Conservation (phyloP, 2,888 invertebrate species). For the Eupithecia dodoneata region DNA sequence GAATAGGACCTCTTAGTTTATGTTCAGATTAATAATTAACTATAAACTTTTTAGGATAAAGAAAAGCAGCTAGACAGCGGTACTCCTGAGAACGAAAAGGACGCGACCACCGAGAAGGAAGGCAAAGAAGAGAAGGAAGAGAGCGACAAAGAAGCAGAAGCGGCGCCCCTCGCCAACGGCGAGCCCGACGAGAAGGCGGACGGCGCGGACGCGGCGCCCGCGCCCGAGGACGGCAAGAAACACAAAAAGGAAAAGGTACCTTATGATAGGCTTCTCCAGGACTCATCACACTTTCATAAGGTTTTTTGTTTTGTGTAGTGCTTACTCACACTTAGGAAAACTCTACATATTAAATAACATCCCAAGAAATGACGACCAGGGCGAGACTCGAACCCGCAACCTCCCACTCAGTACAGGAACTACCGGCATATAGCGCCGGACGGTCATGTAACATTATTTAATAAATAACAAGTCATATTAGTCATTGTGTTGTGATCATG, state of each 20-base stretch:
- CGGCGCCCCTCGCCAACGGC: slow-evolving; percentile 70
- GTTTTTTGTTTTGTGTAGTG: not conserved
- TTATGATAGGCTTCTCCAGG: not conserved
- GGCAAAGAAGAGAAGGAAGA: slow-evolving; percentile 71
- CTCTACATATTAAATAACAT: not conserved
- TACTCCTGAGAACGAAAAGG: slow-evolving; percentile 87
- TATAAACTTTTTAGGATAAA: slow-evolving; percentile 81
- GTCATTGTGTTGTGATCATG: not conserved
- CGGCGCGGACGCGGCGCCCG: slow-evolving; percentile 68
- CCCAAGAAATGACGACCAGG: not conserved
- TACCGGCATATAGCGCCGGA: not conserved
- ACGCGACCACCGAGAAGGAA: slow-evolving; percentile 87
- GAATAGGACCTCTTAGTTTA: not conserved
- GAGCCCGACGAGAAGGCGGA: slow-evolving; percentile 74
- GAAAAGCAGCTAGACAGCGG: slow-evolving; percentile 83
- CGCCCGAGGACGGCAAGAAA: slow-evolving; percentile 83
- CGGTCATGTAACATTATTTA: not conserved
- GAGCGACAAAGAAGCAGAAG: slow-evolving; percentile 63
- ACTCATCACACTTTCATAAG: not conserved
- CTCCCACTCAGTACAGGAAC: not conserved
- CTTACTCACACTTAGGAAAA: not conserved
- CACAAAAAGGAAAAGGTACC: slow-evolving; percentile 87
- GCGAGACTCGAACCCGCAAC: not conserved
- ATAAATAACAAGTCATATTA: too few species aligned
- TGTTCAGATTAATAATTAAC: not conserved